Evolutionary conservation across 2,113 vertebrate genomes (phyloP).

Genomic region (Gila orcuttii): DNA sequence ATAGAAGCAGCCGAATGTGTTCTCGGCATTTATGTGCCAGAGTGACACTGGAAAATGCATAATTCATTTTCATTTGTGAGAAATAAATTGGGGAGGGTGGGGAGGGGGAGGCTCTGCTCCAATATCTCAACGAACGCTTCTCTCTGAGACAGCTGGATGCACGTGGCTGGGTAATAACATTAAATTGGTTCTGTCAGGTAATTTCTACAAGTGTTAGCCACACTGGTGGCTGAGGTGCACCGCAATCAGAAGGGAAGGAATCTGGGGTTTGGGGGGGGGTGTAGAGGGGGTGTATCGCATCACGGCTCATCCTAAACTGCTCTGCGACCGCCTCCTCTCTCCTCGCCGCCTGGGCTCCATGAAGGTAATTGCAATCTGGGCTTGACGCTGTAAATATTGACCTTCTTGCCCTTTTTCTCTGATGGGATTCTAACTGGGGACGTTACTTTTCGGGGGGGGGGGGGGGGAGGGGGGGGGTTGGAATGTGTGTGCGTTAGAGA

Average conservation of each 20-base stretch:
- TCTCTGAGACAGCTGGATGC: conserved; percentile 63
- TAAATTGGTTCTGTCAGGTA: conserved; percentile 80
- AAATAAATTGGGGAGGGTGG: conserved; percentile 55
- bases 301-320: conserved; percentile 52
- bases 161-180: conserved; percentile 76
- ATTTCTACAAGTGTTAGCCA: conserved; percentile 81
- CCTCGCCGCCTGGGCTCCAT: conserved; percentile 37
- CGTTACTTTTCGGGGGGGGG: conserved; percentile 44
- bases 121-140: conserved; percentile 54
- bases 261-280: neutral
- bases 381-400: conserved; percentile 60
- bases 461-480: no score
- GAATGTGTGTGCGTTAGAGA: conserved; percentile 58
- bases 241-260: conserved; percentile 49
- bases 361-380: conserved; percentile 62
- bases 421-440: conserved; percentile 61
- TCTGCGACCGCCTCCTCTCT: conserved; percentile 28
- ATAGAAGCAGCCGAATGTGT: conserved; percentile 43
- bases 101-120: conserved; percentile 39
- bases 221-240: conserved; percentile 64
- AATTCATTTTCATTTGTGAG: conserved; percentile 78
- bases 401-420: conserved; percentile 61
- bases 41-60: conserved; percentile 71
- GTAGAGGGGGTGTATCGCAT: conserved; percentile 27
- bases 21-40: conserved; percentile 47